phyloP scores from a whole-genome alignment of 2,797 vertebrate genomes.

The Masticophis lateralis region DNA sequence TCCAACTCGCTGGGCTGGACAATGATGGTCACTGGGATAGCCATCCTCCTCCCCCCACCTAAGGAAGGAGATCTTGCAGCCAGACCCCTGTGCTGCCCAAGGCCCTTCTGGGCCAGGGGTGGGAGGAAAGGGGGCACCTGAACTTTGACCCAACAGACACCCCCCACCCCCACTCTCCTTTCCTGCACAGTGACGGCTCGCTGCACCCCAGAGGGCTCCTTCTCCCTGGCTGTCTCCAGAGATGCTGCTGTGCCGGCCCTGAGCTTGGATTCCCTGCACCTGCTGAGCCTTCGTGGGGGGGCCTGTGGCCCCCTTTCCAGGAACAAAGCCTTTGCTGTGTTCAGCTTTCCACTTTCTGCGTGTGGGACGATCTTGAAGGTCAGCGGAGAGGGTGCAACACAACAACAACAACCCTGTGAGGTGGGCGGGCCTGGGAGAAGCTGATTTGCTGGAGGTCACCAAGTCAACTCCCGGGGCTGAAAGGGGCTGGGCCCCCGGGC shows the following conservation, averaged over 20 bases:
- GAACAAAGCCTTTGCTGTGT: constrained; percentile 9
- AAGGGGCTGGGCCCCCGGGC: background rate
- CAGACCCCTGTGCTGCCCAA: background rate
- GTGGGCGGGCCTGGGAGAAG: background rate
- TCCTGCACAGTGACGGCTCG: constrained; percentile 7
- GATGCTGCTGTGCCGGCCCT: background rate
- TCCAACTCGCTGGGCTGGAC: background rate
- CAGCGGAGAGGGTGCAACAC: accelerated
- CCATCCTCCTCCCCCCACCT: background rate
- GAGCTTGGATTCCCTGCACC: background rate
- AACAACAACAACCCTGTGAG: background rate
- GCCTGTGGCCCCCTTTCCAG: background rate
- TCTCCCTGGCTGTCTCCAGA: constrained; percentile 29
- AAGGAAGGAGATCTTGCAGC: background rate
- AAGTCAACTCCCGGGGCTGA: background rate
- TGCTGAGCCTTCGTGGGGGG: background rate
- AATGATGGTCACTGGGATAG: background rate
- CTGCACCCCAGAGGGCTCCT: constrained; percentile 37
- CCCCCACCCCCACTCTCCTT: no score
- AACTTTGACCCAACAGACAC: background rate
- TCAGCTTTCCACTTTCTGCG: constrained; percentile 25
- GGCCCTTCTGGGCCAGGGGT: background rate
- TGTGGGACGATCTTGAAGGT: constrained; percentile 35
- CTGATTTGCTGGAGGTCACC: background rate
- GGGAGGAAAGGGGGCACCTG: background rate